These are phyloP conservation scores for Prosopocoilus inquinatus DNA, from an alignment of 2,888 invertebrate species.

Conservation along the genomic window DNA sequence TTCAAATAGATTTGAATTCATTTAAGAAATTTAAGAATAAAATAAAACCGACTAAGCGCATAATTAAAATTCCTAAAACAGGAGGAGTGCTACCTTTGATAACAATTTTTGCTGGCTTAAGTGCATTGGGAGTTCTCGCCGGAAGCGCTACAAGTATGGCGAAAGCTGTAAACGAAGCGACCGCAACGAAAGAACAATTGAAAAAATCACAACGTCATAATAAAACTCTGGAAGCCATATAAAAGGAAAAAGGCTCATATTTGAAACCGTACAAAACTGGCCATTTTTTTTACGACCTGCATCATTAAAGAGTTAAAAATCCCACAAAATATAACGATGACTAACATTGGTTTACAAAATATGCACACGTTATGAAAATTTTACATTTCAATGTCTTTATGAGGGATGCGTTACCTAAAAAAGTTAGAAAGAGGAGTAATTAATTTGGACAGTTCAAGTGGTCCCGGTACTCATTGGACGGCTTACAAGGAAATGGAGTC, in stretches of 20 bases:
- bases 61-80: slow-evolving; percentile 18
- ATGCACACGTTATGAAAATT: no score
- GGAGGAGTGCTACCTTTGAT: slow-evolving; percentile 24
- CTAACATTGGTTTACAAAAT: slow-evolving; percentile 26
- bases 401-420: no score
- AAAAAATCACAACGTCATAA: slow-evolving; percentile 33
- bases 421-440: no score
- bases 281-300: slow-evolving; percentile 20
- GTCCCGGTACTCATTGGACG: slow-evolving; percentile 42
- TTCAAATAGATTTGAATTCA: not conserved
- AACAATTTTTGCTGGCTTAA: slow-evolving; percentile 29
- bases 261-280: slow-evolving; percentile 22
- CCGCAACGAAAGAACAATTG: slow-evolving; percentile 25
- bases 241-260: slow-evolving; percentile 23
- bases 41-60: no score
- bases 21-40: not conserved
- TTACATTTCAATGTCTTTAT: no score
- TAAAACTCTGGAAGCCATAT: slow-evolving; percentile 31
- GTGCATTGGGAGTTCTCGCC: slow-evolving; percentile 26
- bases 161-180: slow-evolving; percentile 32
- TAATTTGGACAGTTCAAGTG: no score
- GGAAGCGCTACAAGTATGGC: slow-evolving; percentile 29
- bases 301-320: slow-evolving; percentile 3
- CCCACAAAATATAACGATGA: slow-evolving; percentile 29
- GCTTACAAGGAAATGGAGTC: slow-evolving; percentile 37